Percentiles rank a stretch among this genome's conserved stretches.
Evolutionary conservation across 1,140 invertebrate species (phyloP).

Genomic region (Atta colombica): DNA sequence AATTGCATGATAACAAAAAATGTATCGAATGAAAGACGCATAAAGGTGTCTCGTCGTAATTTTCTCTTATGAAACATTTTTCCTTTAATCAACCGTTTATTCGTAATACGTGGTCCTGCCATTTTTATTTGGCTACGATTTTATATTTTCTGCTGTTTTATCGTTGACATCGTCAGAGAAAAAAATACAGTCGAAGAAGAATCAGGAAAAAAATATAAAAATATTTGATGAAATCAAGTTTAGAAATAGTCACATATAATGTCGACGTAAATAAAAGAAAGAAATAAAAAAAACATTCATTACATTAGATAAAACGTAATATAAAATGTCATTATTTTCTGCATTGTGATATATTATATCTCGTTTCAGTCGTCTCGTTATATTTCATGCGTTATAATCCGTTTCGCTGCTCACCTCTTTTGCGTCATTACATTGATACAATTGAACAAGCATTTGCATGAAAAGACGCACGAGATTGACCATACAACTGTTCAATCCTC

Average conservation of each 20-base stretch:
- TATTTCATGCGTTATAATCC: conserved; percentile 22
- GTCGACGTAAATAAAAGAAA: neutral
- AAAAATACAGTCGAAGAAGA: neutral
- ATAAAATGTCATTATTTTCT: neutral
- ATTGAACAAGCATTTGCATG: conserved; percentile 57
- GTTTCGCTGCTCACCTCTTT: conserved; percentile 47
- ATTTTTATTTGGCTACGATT: neutral
- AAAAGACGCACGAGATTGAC: conserved; percentile 1
- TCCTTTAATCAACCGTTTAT: neutral
- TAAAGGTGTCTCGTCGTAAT: neutral
- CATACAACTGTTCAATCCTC: neutral
- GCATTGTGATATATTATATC: neutral
- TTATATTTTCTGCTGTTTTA: neutral
- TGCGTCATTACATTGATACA: conserved; percentile 70
- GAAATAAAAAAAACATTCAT: too few relatives aligned
- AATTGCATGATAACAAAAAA: neutral
- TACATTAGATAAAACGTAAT: neutral
- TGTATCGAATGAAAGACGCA: neutral
- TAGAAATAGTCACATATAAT: neutral
- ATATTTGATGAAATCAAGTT: neutral
- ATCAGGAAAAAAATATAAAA: neutral
- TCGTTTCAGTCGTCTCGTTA: conserved; percentile 1
- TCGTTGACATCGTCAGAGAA: neutral
- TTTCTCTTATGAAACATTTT: neutral
- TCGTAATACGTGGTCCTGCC: conserved; percentile 5